Conservation (phyloP, 2,797 vertebrate species). For the Semaprochilodus insignis region DNA sequence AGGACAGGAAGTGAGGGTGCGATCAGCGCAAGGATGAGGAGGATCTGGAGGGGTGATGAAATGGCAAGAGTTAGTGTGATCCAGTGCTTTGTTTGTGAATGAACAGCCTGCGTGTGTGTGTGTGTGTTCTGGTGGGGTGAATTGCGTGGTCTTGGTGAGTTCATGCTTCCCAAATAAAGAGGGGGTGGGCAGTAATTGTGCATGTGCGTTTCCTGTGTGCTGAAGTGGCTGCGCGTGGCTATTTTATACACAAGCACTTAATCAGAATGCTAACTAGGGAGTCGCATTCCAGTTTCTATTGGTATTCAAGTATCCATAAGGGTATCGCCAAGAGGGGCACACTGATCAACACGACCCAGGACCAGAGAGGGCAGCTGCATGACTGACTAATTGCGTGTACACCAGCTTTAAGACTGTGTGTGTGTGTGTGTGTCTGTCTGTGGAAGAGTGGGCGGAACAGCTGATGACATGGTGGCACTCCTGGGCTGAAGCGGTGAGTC, state of each 20-base stretch:
- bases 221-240: background rate
- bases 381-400: background rate
- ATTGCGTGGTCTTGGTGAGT: background rate
- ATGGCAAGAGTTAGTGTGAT: background rate
- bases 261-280: too few relatives aligned
- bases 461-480: slow-evolving; percentile 12
- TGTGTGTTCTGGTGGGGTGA: slow-evolving; percentile 22
- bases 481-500: slow-evolving; percentile 41
- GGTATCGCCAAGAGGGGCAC: too few relatives aligned
- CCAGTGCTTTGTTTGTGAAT: background rate
- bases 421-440: background rate
- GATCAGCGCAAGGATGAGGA: background rate
- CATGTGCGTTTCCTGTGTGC: slow-evolving; percentile 13
- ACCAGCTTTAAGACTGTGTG: background rate
- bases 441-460: background rate
- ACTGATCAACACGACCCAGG: too few relatives aligned
- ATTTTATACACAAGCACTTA: too few relatives aligned
- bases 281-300: too few relatives aligned
- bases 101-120: slow-evolving; percentile 22
- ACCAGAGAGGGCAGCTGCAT: too few relatives aligned
- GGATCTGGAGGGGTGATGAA: background rate
- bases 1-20: slow-evolving; percentile 26
- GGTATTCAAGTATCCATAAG: too few relatives aligned
- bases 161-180: background rate
- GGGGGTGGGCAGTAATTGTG: slow-evolving; percentile 7